Evolutionary conservation across 2,113 vertebrate species (phyloP).

Genomic region (Pangasianodon hypophthalmus): DNA sequence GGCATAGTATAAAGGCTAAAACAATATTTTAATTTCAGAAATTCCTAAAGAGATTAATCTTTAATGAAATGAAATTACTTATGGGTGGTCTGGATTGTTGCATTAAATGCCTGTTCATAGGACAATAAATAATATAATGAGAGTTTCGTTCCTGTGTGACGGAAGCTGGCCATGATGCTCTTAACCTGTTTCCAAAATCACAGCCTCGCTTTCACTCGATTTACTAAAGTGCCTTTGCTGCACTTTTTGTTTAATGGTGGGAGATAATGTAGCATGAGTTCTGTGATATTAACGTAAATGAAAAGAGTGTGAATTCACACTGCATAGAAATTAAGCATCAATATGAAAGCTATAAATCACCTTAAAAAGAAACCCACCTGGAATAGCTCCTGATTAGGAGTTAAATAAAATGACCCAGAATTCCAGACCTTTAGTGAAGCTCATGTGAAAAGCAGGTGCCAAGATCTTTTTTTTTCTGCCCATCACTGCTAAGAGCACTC

Average conservation of each 20-base stretch:
- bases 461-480: conserved; percentile 43
- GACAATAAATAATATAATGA: conserved; percentile 63
- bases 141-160: conserved; percentile 59
- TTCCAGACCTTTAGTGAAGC: conserved; percentile 67
- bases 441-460: conserved; percentile 62
- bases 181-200: conserved; percentile 58
- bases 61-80: conserved; percentile 16
- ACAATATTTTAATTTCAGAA: background rate
- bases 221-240: conserved; percentile 55
- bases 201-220: conserved; percentile 55
- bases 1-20: background rate
- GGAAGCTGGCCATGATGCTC: conserved; percentile 62
- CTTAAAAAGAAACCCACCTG: conserved; percentile 64
- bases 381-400: conserved; percentile 66
- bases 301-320: conserved; percentile 54
- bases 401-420: conserved; percentile 72
- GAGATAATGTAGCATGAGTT: conserved; percentile 49
- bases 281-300: conserved; percentile 57
- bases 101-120: conserved; percentile 44
- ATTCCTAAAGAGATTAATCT: conserved; percentile 25
- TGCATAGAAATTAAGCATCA: conserved; percentile 54
- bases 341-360: conserved; percentile 55
- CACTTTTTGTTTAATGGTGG: conserved; percentile 56
- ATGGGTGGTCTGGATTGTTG: conserved; percentile 23
- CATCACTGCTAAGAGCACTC: conserved; percentile 60